A percentile compares a stretch with the other conserved stretches of the same genome.
Evolutionary conservation across 1,140 invertebrate genomes (phyloP).

Genomic region (Acromyrmex charruanus): DNA sequence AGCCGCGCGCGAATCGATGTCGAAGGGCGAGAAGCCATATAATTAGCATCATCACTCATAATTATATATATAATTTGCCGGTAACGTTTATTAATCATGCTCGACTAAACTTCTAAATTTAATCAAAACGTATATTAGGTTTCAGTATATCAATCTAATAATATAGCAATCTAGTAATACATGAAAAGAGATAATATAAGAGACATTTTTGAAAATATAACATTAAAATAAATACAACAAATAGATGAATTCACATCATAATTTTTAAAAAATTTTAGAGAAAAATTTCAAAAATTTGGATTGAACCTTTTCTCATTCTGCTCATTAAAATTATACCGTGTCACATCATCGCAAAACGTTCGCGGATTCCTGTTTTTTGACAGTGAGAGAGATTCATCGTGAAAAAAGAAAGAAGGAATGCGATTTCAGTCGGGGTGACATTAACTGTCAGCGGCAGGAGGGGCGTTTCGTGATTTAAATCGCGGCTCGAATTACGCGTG

Average conservation of each 20-base stretch:
- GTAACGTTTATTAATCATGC: neutral
- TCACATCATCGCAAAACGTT: neutral
- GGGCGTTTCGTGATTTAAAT: conserved; percentile 63
- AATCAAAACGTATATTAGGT: conserved; percentile 9
- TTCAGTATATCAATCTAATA: neutral
- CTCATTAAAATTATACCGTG: neutral
- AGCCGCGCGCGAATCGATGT: neutral
- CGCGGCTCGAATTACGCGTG: conserved; percentile 71
- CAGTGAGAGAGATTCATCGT: neutral
- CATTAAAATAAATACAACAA: neutral
- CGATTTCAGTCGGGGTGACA: conserved; percentile 21
- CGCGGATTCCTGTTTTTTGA: neutral
- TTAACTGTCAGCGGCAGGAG: conserved; percentile 16
- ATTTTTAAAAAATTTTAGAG: neutral
- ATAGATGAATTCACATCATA: neutral
- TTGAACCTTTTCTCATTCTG: neutral
- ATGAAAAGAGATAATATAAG: too few relatives aligned
- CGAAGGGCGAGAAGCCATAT: conserved; percentile 31
- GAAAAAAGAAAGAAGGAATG: neutral
- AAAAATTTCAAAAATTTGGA: neutral
- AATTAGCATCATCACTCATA: conserved; percentile 37
- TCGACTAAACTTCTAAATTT: neutral
- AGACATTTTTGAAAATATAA: neutral
- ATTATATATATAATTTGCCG: conserved; percentile 2
- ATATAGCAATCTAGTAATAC: neutral